Percentiles rank a stretch among this genome's conserved stretches.
Conservation (phyloP, 2,113 vertebrate genomes). For the Brachionichthys hirsutus region DNA sequence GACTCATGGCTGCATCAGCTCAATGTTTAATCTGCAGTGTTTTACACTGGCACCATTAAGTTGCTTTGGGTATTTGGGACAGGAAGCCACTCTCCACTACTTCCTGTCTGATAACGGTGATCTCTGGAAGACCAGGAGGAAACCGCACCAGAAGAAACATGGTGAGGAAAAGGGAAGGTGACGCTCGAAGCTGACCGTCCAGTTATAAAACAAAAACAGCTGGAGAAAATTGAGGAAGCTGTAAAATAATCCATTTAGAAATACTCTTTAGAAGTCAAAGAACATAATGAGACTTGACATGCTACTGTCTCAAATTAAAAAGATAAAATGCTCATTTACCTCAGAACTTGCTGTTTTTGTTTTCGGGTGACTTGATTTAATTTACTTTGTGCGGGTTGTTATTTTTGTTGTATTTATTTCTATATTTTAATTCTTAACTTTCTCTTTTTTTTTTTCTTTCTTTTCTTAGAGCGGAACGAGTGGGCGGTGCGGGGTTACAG, state of each 20-base stretch:
- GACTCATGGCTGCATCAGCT: slow-evolving; percentile 47
- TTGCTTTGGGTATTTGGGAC: slow-evolving; percentile 45
- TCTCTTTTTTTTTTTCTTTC: no score
- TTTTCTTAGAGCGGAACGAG: no score
- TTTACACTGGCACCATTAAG: slow-evolving; percentile 36
- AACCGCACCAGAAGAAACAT: slow-evolving; percentile 44
- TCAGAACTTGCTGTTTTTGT: no score
- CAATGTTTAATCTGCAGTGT: slow-evolving; percentile 67
- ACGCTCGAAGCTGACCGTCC: background rate
- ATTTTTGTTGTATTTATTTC: no score
- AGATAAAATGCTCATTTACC: no score
- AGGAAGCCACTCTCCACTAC: slow-evolving; percentile 54
- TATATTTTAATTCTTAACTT: no score
- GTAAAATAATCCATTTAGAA: slow-evolving; percentile 6
- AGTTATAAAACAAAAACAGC: slow-evolving; percentile 2
- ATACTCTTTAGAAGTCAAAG: no score
- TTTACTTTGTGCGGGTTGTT: no score
- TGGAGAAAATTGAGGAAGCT: slow-evolving; percentile 4
- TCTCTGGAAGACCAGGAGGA: slow-evolving; percentile 49
- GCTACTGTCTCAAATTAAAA: no score
- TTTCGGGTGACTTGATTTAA: no score
- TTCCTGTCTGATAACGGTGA: slow-evolving; percentile 62
- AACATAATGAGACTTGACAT: no score
- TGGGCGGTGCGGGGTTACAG: no score
- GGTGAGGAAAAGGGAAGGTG: slow-evolving; percentile 13